Evolutionary conservation across 2,888 invertebrate species (phyloP).

Genomic region (Nycteola revayana): DNA sequence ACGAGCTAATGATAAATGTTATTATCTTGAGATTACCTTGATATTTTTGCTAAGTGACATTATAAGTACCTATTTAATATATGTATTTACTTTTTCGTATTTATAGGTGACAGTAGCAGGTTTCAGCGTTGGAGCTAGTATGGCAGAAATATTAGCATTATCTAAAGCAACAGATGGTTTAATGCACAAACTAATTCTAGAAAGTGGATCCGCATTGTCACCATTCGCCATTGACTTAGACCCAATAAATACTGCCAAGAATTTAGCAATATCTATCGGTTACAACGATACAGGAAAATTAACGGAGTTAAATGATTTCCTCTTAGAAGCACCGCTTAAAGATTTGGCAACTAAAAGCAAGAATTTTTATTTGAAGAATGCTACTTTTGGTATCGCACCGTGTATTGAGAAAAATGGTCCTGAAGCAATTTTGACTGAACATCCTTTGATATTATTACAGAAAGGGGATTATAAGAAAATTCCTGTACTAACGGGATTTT

Average conservation of each 20-base stretch:
- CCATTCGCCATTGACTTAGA: conserved; percentile 65
- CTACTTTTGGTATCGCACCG: conserved; percentile 70
- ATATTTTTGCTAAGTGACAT: too few species aligned
- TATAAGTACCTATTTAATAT: too few species aligned
- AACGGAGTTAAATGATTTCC: conserved; percentile 63
- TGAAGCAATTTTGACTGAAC: conserved; percentile 60
- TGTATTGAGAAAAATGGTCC: conserved; percentile 61
- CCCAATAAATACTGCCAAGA: conserved; percentile 62
- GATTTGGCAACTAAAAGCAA: conserved; percentile 51
- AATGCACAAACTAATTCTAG: conserved; percentile 62
- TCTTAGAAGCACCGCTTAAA: conserved; percentile 47
- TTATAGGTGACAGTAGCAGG: conserved; percentile 88
- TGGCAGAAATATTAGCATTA: conserved; percentile 62
- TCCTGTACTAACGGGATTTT: conserved; percentile 58
- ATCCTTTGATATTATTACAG: conserved; percentile 57
- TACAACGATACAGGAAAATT: conserved; percentile 59
- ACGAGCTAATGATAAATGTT: too few species aligned
- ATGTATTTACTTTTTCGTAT: too few species aligned
- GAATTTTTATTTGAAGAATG: conserved; percentile 62
- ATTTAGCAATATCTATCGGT: conserved; percentile 61
- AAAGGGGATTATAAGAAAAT: conserved; percentile 50
- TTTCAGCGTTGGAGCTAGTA: conserved; percentile 88
- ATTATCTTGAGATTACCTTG: too few species aligned
- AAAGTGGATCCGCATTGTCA: conserved; percentile 67
- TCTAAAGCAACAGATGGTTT: conserved; percentile 58